Base-by-base conservation (phyloP, 2,797 vertebrate genomes). In the Thaleichthys pacificus region DNA sequence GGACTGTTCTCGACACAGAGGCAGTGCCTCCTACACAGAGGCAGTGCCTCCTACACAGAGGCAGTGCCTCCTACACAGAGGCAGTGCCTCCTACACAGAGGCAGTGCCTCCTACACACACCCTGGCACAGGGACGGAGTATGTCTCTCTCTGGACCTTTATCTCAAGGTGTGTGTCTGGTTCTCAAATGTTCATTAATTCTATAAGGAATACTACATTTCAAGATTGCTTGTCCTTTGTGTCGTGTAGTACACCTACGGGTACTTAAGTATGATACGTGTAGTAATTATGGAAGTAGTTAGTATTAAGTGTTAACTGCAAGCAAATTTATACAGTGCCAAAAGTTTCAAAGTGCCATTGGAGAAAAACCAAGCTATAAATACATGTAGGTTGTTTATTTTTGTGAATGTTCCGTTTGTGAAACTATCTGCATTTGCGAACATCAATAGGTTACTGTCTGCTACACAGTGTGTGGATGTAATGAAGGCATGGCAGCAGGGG, bases 101-200 rank as follows among this genome's bases (percentile, higher is more conserved):
- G n/a, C n/a, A 60, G n/a, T n/a, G n/a, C 61, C 49, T 51, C 26
- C 17, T 5, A 54, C 64, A 73, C 51, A 70, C 66, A 49, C 57
- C 21, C 17, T 4, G 57, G 73, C 51, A 70, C 66, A 49, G 60
- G 51, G 72, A 82, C 81, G 0, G 0, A 26, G 80, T 80, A 83
- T 85, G 66, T 66, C 9, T 42, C 38, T 42, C 38, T 42, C 38
- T 42, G 38, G 38, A 42, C 38, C 38, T 26, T 26, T 26, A 26
- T 26, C 26, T 26, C 26, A 26, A 26, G 26, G 26, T 26, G 26
- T 26, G 26, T 26, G 26, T 30, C 28, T 30, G 28, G 28, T 30
- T 30, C 28, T 30, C 28, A 30, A 30, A 30, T 30, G 28, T 30
- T 30, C 28, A 4, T 30, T 30, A 30, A 4, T 30, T 30, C 28